Percentiles rank a stretch among this genome's conserved stretches.
Conservation (phyloP, 2,113 vertebrate genomes). For the Chelonoidis abingdonii region DNA sequence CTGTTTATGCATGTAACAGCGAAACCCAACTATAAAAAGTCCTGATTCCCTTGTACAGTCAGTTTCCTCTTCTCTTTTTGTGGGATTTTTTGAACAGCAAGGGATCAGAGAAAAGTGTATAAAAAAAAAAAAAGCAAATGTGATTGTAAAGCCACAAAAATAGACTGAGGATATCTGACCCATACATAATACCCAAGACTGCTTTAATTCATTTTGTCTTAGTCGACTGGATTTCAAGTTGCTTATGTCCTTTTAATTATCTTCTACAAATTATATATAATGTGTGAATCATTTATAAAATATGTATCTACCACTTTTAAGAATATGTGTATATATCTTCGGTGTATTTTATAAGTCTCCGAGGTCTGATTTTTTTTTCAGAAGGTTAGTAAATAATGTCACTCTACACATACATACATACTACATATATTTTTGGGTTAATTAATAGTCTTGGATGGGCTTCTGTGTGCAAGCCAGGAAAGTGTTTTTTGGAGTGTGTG, state of each 20-base stretch:
- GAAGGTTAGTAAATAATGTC: not conserved
- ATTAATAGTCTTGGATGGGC: not conserved
- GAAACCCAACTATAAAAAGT: too few relatives aligned
- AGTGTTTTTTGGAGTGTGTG: not conserved
- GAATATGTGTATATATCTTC: not conserved
- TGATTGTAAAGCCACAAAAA: not conserved
- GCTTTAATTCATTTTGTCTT: not conserved
- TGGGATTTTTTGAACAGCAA: not conserved
- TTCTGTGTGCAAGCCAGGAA: not conserved
- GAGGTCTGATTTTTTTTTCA: not conserved
- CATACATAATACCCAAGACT: not conserved
- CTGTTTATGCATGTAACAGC: not conserved
- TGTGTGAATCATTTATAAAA: not conserved
- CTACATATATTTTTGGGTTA: not conserved
- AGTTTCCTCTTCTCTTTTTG: not conserved
- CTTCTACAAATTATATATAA: not conserved
- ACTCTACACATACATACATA: not conserved
- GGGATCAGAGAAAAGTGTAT: not conserved
- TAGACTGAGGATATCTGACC: not conserved
- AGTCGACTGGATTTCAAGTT: not conserved
- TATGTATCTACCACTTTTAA: not conserved
- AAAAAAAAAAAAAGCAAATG: not conserved
- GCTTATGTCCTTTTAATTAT: not conserved
- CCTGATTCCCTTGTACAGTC: not conserved
- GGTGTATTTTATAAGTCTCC: not conserved